Conservation (phyloP, 35 echinoderm and acorn worm species). For the Stichopus chloronotus region DNA sequence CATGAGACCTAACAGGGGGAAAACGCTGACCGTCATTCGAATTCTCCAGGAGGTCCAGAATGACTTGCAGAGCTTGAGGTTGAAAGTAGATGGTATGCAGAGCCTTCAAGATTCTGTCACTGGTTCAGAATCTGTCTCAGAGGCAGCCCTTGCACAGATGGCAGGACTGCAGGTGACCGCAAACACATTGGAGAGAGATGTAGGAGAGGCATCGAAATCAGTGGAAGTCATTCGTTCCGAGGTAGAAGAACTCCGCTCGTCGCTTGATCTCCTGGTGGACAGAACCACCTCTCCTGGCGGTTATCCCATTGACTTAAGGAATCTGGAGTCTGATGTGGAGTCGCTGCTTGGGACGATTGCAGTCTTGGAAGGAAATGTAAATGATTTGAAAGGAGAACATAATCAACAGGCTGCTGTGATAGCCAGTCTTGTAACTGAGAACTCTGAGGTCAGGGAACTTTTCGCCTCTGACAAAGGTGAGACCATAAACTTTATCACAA, state of each 20-base stretch:
- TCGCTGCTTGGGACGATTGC: neutral
- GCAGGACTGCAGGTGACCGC: neutral
- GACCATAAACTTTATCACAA: constrained; percentile 49
- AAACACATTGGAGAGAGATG: neutral
- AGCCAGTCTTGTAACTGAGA: neutral
- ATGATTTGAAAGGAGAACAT: constrained; percentile 2
- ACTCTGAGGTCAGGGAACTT: constrained; percentile 35
- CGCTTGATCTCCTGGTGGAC: neutral
- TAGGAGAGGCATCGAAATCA: neutral
- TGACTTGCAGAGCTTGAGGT: neutral
- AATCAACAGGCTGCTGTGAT: neutral
- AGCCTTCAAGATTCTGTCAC: constrained; percentile 1
- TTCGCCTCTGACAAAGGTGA: constrained; percentile 33
- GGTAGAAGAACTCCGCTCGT: neutral
- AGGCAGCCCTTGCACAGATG: constrained; percentile 14
- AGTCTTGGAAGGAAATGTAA: neutral
- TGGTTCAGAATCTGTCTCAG: neutral
- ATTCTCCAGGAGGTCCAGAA: neutral
- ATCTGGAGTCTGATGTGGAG: constrained; percentile 7
- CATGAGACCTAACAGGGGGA: neutral
- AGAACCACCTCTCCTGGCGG: neutral
- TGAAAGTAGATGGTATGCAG: constrained; percentile 22
- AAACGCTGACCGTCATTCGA: neutral
- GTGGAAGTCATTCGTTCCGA: neutral
- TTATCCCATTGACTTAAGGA: constrained; percentile 16